Base-by-base conservation (phyloP, 2,797 vertebrate genomes). In the Fratercula arctica region DNA sequence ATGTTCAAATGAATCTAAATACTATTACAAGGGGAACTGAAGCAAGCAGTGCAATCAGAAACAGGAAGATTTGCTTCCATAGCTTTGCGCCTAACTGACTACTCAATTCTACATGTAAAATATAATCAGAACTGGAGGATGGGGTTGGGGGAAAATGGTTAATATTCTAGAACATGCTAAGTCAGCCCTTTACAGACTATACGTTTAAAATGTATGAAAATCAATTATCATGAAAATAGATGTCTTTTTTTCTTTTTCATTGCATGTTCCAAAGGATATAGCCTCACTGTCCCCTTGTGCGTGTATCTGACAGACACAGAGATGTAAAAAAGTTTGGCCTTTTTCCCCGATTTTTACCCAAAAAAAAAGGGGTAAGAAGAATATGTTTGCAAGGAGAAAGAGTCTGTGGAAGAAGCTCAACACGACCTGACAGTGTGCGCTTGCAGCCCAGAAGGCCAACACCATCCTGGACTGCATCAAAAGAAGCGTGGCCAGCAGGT, bases 1-100 rank as follows among this genome's bases (percentile, higher is more conserved):
- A 92, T 75, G 86, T 97, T 94, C 94, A 97, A 95, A 90, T 96
- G 91, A 95, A 96, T 80, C 95, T 90, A 97, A 97, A 97, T 95
- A 96, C 72, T 85, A 96, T 97, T 97, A 95, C 82, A 96, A 94
- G 92, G 79, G 69, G 89, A 97, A 85, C 33, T 95, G 90, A 95
- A 97, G 94, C 89, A 97, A 97, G 68, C 81, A 96, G 85, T 92
- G 92, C 91, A 97, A 98, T 97, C 97, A 98, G 93, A 97, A 97
- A 95, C 17, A 76, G 92, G 85, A 97, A 97, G 96, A 95, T 85
- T 90, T 91, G 74, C 75, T 94, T 88, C 75, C 46, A 73, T 77
- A 96, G 66, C 89, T 97, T 88, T 94, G 91, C 13, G n/a, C 51
- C 73, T 97, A 96, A 89, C 93, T 96, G 95, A 96, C 96, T 86